Conservation (phyloP, 2,797 vertebrate genomes). For the Pygocentrus nattereri region DNA sequence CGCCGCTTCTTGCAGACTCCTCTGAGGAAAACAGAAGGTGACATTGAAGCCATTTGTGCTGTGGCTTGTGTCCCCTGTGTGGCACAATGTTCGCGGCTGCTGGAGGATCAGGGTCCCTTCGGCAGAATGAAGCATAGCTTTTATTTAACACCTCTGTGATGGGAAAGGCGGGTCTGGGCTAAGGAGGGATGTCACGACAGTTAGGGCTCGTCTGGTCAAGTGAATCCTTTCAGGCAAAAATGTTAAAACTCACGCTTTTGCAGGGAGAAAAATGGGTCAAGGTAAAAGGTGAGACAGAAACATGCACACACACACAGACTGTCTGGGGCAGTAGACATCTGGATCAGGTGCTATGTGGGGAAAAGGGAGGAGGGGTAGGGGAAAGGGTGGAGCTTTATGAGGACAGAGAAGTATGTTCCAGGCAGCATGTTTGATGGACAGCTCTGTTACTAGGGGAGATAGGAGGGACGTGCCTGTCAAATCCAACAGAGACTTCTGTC, state of each 20-base stretch:
- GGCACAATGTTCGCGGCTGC: background rate
- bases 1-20: conserved; percentile 30
- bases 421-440: conserved; percentile 37
- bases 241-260: conserved; percentile 7
- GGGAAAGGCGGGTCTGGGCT: background rate
- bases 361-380: conserved; percentile 30
- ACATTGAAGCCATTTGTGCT: conserved; percentile 72
- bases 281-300: conserved; percentile 44
- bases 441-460: conserved; percentile 55
- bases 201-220: conserved; percentile 20
- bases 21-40: conserved; percentile 69
- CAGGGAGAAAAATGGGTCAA: conserved; percentile 42
- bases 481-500: conserved; percentile 45
- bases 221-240: conserved; percentile 22
- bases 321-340: conserved; percentile 47
- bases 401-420: conserved; percentile 15
- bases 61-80: conserved; percentile 51
- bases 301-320: conserved; percentile 8
- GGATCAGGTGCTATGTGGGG: conserved; percentile 49
- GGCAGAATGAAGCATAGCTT: background rate
- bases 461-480: conserved; percentile 52
- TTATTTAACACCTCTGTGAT: conserved; percentile 24
- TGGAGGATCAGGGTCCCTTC: background rate
- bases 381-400: conserved; percentile 12
- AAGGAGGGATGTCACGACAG: background rate